Percentiles rank a stretch among this genome's conserved stretches.
These are phyloP conservation scores for Dryadula phaetusa DNA, from an alignment of 2,888 invertebrate genomes.

Conservation along the genomic window DNA sequence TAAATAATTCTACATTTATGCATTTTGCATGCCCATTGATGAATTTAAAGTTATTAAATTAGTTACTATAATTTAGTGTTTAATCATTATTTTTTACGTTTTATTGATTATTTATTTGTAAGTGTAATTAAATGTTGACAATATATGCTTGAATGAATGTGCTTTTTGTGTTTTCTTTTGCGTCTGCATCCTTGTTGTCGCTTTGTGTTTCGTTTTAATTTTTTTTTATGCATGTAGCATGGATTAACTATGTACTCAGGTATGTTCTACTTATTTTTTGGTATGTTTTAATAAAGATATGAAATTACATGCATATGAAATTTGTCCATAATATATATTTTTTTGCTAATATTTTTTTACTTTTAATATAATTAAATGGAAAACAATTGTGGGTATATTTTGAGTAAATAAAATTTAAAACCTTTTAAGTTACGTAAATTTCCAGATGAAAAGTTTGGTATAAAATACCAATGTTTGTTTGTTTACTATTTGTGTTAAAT, in stretches of 20 bases:
- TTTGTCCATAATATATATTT: too few relatives aligned
- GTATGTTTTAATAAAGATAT: too few relatives aligned
- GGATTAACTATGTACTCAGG: background rate
- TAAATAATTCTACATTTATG: constrained; percentile 6
- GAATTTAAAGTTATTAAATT: constrained; percentile 26
- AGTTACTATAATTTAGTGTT: constrained; percentile 28
- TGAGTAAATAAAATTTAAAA: too few relatives aligned
- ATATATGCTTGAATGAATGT: constrained; percentile 76
- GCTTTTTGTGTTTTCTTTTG: constrained; percentile 65
- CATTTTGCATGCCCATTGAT: constrained; percentile 36
- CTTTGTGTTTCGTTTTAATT: constrained; percentile 26
- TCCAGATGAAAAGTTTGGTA: too few relatives aligned
- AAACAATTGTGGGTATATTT: too few relatives aligned
- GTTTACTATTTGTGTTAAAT: too few relatives aligned
- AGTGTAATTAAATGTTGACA: constrained; percentile 74
- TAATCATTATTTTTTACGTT: constrained; percentile 46
- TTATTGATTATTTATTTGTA: constrained; percentile 70
- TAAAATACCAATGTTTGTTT: too few relatives aligned
- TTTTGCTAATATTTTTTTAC: too few relatives aligned
- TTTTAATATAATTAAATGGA: too few relatives aligned
- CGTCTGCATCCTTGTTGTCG: constrained; percentile 43
- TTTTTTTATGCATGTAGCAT: constrained; percentile 21
- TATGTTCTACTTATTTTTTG: background rate
- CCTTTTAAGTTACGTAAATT: too few relatives aligned
- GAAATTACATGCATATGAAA: too few relatives aligned